phyloP scores from a whole-genome alignment of 2,113 vertebrate genomes.

The Dasypus novemcinctus region DNA sequence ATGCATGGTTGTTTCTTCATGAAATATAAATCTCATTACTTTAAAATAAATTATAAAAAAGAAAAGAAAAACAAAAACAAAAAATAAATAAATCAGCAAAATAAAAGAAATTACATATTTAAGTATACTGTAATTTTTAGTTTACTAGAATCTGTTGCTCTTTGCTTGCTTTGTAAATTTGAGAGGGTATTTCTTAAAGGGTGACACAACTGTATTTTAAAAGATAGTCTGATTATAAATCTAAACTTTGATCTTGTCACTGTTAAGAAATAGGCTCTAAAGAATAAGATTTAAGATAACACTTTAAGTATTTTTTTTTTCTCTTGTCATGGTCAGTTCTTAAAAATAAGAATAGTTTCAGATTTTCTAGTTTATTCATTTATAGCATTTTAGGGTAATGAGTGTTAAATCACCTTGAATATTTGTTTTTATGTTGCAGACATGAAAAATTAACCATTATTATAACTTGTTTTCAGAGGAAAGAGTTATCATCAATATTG shows the following conservation, averaged over 20 bases:
- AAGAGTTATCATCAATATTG: not conserved
- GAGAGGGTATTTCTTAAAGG: not conserved
- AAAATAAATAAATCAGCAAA: too few relatives aligned
- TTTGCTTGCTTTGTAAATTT: not conserved
- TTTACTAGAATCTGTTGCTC: not conserved
- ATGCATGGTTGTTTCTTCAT: slow-evolving; percentile 5
- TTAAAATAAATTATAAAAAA: not conserved
- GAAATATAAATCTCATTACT: slow-evolving; percentile 36
- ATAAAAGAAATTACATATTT: slow-evolving; percentile 20
- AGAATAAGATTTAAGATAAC: slow-evolving; percentile 2
- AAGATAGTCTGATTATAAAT: slow-evolving; percentile 23
- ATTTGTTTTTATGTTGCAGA: not conserved
- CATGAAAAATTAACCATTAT: not conserved
- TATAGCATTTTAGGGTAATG: not conserved
- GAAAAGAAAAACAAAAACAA: too few relatives aligned
- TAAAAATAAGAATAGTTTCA: not conserved
- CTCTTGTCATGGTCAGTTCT: not conserved
- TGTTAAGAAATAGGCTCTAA: slow-evolving; percentile 11
- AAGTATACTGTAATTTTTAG: not conserved
- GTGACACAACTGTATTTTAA: not conserved
- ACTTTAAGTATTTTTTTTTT: not conserved
- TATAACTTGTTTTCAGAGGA: slow-evolving; percentile 23
- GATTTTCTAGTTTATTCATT: not conserved
- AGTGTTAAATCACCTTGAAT: not conserved
- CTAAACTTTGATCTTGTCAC: not conserved